Percentiles rank a stretch among this genome's conserved stretches.
These are phyloP conservation scores for Calliphora vomitoria DNA, from an alignment of 2,888 invertebrate species.

Conservation along the genomic window DNA sequence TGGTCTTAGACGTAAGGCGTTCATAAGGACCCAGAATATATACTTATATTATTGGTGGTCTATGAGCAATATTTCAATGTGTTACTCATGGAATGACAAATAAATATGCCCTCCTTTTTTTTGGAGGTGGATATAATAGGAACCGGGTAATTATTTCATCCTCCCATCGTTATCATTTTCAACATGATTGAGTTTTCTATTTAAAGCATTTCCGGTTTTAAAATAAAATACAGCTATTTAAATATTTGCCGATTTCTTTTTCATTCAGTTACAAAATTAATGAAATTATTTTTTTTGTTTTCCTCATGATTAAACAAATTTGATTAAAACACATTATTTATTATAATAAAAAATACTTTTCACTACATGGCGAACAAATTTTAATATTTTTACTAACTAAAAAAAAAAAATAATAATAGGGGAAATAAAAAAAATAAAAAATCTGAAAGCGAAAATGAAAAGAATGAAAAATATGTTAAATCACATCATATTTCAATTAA, in stretches of 20 bases:
- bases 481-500: constrained; percentile 71
- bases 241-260: constrained; percentile 12
- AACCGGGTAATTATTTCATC: background rate
- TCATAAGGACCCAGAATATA: too few species aligned
- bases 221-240: background rate
- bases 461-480: constrained; percentile 51
- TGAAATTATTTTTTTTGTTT: constrained; percentile 43
- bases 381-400: constrained; percentile 23
- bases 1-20: too few species aligned
- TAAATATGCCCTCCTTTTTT: too few species aligned
- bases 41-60: too few species aligned
- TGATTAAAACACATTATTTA: constrained; percentile 56
- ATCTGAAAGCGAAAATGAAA: background rate
- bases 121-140: background rate
- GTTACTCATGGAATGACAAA: too few species aligned
- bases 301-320: constrained; percentile 58
- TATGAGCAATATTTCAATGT: too few species aligned
- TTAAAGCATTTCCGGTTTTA: background rate
- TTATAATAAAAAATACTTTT: background rate
- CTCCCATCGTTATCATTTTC: background rate
- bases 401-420: background rate
- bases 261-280: constrained; percentile 19
- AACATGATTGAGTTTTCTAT: background rate
- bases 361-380: background rate
- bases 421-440: background rate